Evolutionary conservation across 2,888 invertebrate species (phyloP).

Genomic region (Clusia tigrina): DNA sequence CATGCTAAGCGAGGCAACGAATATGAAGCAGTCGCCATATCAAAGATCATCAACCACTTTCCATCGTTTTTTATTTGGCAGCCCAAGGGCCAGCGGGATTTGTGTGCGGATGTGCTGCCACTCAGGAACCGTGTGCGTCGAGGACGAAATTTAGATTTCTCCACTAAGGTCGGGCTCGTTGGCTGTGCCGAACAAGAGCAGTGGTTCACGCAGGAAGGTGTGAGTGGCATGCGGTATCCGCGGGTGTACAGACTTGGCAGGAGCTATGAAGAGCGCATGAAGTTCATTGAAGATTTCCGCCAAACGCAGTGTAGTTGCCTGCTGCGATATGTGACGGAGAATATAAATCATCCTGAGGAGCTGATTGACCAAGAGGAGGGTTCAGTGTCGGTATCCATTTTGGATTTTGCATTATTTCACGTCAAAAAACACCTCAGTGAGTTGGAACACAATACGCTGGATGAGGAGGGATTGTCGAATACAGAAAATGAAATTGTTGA

Average conservation of each 20-base stretch:
- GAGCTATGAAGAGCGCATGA: conserved; percentile 50
- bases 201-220: conserved; percentile 54
- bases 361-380: conserved; percentile 67
- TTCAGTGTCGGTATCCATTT: conserved; percentile 54
- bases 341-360: conserved; percentile 31
- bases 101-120: conserved; percentile 48
- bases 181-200: conserved; percentile 57
- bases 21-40: conserved; percentile 65
- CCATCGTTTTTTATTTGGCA: conserved; percentile 80
- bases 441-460: conserved; percentile 43
- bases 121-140: conserved; percentile 57
- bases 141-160: conserved; percentile 60
- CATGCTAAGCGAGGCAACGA: conserved; percentile 57
- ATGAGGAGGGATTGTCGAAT: conserved; percentile 37
- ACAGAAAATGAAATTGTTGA: conserved; percentile 39
- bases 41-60: conserved; percentile 70
- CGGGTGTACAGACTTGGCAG: conserved; percentile 66
- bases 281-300: conserved; percentile 71
- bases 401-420: conserved; percentile 46
- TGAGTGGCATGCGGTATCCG: conserved; percentile 71
- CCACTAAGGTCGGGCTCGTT: conserved; percentile 66
- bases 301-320: conserved; percentile 81
- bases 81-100: conserved; percentile 54
- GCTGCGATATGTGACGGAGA: conserved; percentile 67
- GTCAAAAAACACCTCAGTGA: conserved; percentile 46